Conservation (phyloP, 2,888 invertebrate species). For the Tenthredo amoena region DNA sequence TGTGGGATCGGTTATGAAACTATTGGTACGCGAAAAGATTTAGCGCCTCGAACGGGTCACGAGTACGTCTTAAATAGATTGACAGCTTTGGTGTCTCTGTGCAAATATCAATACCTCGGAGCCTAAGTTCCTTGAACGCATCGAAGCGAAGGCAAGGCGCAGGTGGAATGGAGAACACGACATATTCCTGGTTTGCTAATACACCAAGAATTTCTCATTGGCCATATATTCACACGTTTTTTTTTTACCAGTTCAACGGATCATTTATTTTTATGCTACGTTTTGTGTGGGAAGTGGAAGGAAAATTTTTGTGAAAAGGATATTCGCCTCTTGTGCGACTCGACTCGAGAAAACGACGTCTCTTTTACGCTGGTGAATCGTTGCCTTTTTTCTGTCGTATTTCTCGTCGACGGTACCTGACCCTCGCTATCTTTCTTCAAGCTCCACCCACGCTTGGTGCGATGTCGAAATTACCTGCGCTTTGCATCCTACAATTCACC, state of each 20-base stretch:
- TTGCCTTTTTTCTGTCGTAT: not conserved
- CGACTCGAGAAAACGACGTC: slow-evolving; percentile 7
- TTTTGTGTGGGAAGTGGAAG: not conserved
- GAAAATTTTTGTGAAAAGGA: not conserved
- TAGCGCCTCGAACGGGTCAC: slow-evolving; percentile 45
- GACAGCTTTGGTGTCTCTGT: slow-evolving; percentile 40
- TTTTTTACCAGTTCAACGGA: not conserved
- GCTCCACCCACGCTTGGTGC: slow-evolving; percentile 13
- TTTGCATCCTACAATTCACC: slow-evolving; percentile 41
- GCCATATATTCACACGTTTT: not conserved
- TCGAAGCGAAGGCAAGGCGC: slow-evolving; percentile 16
- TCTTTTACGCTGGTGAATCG: slow-evolving; percentile 5
- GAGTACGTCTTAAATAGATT: slow-evolving; percentile 49
- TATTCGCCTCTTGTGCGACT: slow-evolving; percentile 12
- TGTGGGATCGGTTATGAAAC: slow-evolving; percentile 42
- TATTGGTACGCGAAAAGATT: slow-evolving; percentile 40
- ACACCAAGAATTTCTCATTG: not conserved
- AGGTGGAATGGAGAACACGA: not conserved
- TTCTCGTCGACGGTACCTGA: slow-evolving; percentile 32
- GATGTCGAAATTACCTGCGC: slow-evolving; percentile 42
- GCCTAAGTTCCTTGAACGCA: slow-evolving; percentile 17
- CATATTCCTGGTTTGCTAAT: slow-evolving; percentile 21
- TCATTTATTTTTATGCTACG: not conserved
- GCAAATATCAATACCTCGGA: slow-evolving; percentile 22
- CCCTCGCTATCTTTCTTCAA: slow-evolving; percentile 41